phyloP scores from a whole-genome alignment of 1,140 invertebrate genomes.

The Calephelis virginiensis region DNA sequence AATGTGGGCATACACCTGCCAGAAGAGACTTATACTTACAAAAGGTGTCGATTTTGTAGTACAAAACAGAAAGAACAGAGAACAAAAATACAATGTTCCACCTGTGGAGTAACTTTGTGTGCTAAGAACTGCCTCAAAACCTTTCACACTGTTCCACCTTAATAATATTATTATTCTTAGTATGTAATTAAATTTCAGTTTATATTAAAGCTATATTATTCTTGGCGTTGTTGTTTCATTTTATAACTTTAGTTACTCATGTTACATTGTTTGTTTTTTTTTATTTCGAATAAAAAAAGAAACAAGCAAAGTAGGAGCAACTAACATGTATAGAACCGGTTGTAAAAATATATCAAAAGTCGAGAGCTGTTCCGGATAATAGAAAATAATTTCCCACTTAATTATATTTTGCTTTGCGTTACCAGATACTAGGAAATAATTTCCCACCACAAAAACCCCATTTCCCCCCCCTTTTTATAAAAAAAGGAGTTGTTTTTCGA shows the following conservation, averaged over 20 bases:
- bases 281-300: constrained; percentile 22
- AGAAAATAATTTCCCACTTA: constrained; percentile 35
- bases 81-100: constrained; percentile 27
- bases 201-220: too few species aligned
- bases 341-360: constrained; percentile 27
- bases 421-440: constrained; percentile 44
- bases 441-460: too few species aligned
- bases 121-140: constrained; percentile 22
- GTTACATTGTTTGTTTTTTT: too few species aligned
- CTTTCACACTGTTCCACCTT: too few species aligned
- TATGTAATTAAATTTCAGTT: too few species aligned
- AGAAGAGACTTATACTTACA: constrained; percentile 25
- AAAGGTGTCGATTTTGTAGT: constrained; percentile 31
- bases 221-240: too few species aligned
- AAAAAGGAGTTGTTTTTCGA: too few species aligned
- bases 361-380: constrained; percentile 18
- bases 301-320: too few species aligned
- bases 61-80: constrained; percentile 28
- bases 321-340: constrained; percentile 36
- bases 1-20: constrained; percentile 32
- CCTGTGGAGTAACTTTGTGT: constrained; percentile 23
- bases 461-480: too few species aligned
- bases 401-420: constrained; percentile 26
- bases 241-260: too few species aligned
- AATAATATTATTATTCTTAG: too few species aligned